Evolutionary conservation across 53 echinoderm and acorn worm genomes (phyloP).

Genomic region (Apostichopus leukothele): DNA sequence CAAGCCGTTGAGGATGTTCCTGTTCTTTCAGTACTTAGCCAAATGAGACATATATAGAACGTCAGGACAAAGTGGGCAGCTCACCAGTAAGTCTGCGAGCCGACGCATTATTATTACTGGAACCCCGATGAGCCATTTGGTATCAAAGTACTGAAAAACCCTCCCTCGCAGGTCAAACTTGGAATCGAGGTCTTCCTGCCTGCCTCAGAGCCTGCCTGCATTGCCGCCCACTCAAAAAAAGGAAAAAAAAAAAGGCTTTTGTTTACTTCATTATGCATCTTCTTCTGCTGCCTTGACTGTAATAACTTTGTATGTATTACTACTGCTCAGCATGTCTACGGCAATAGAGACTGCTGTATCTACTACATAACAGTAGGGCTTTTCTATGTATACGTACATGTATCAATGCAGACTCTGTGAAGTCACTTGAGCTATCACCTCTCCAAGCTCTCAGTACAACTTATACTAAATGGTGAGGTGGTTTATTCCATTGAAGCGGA

Average conservation of each 20-base stretch:
- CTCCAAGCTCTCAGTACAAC: background rate
- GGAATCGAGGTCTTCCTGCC: slow-evolving; percentile 1
- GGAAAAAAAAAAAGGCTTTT: background rate
- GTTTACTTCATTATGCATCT: slow-evolving; percentile 37
- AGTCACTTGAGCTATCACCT: background rate
- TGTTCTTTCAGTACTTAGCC: too few relatives aligned
- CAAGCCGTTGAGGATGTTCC: background rate
- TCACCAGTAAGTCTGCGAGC: background rate
- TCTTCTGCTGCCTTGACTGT: slow-evolving; percentile 2
- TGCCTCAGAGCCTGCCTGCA: background rate
- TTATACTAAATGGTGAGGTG: background rate
- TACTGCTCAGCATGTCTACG: background rate
- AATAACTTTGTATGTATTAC: slow-evolving; percentile 26
- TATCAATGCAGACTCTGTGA: background rate
- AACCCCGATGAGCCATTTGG: slow-evolving; percentile 11
- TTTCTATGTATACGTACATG: background rate
- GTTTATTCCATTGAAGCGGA: slow-evolving; percentile 34
- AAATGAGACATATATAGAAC: background rate
- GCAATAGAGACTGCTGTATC: background rate
- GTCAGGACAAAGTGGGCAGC: background rate
- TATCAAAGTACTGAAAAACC: slow-evolving; percentile 26
- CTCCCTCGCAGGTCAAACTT: background rate
- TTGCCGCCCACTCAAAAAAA: slow-evolving; percentile 13
- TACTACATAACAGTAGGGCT: background rate
- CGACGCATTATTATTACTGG: slow-evolving; percentile 1